Conservation (phyloP, 2,888 invertebrate species). For the Phortica magna region DNA sequence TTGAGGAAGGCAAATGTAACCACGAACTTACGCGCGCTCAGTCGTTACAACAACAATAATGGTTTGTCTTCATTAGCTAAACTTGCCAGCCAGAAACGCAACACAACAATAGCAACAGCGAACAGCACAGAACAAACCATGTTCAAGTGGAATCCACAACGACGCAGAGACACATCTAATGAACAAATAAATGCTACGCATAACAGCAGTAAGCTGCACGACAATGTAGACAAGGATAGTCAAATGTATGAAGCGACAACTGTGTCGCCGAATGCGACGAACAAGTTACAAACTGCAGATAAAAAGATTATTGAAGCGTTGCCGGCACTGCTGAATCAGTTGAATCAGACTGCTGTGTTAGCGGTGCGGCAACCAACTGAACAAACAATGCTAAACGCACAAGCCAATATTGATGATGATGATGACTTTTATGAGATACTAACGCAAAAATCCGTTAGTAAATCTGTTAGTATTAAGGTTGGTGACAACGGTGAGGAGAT, state of each 20-base stretch:
- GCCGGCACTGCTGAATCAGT: background rate
- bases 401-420: background rate
- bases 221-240: conserved; percentile 59
- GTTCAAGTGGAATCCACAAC: conserved; percentile 75
- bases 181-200: conserved; percentile 34
- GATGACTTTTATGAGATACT: conserved; percentile 66
- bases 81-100: conserved; percentile 43
- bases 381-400: background rate
- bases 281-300: conserved; percentile 52
- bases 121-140: conserved; percentile 70
- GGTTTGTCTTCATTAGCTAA: conserved; percentile 30
- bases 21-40: conserved; percentile 51
- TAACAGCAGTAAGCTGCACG: background rate
- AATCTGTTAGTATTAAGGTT: conserved; percentile 80
- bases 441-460: conserved; percentile 79
- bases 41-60: conserved; percentile 59
- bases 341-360: background rate
- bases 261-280: conserved; percentile 42
- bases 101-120: conserved; percentile 55
- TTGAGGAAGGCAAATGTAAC: too few relatives aligned
- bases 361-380: too few relatives aligned
- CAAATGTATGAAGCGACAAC: conserved; percentile 57
- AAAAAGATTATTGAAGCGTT: too few relatives aligned
- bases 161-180: conserved; percentile 26
- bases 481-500: conserved; percentile 77